phyloP scores from a whole-genome alignment of 2,888 invertebrate species.

The Campopleginae sp. region DNA sequence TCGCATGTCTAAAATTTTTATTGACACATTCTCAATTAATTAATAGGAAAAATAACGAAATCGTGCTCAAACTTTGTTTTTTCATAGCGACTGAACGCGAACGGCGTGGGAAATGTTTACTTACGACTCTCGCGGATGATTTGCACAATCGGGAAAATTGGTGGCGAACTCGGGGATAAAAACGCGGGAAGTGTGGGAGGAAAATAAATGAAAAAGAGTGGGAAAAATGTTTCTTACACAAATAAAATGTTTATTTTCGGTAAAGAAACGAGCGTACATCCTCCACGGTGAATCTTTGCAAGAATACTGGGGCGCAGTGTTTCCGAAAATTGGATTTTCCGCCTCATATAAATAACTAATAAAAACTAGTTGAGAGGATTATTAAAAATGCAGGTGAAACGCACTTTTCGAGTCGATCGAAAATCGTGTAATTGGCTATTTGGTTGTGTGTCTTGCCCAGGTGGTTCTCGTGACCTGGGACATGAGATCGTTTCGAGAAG shows the following conservation, averaged over 20 bases:
- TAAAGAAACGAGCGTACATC: constrained; percentile 58
- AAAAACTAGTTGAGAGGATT: constrained; percentile 17
- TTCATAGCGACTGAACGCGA: too few species aligned
- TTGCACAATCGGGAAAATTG: not conserved
- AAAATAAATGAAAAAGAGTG: not conserved
- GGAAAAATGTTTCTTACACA: constrained; percentile 63
- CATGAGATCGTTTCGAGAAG: constrained; percentile 94
- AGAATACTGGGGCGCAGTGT: constrained; percentile 55
- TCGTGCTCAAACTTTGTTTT: too few species aligned
- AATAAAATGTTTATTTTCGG: constrained; percentile 69
- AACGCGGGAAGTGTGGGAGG: not conserved
- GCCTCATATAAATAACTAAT: not conserved
- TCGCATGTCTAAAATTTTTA: not conserved
- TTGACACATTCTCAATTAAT: not conserved
- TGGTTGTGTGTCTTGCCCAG: constrained; percentile 95
- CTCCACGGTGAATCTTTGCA: constrained; percentile 47
- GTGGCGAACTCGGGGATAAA: not conserved
- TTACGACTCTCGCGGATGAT: not conserved
- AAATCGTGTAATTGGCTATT: constrained; percentile 84
- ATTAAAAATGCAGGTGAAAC: not conserved
- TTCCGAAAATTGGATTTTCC: constrained; percentile 21
- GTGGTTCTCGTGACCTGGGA: constrained; percentile 91
- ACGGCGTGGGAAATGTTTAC: not conserved
- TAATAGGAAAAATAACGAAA: too few species aligned
- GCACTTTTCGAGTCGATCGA: constrained; percentile 7